Evolutionary conservation across 2,113 vertebrate species (phyloP).

Genomic region (Melanotaenia duboulayi): DNA sequence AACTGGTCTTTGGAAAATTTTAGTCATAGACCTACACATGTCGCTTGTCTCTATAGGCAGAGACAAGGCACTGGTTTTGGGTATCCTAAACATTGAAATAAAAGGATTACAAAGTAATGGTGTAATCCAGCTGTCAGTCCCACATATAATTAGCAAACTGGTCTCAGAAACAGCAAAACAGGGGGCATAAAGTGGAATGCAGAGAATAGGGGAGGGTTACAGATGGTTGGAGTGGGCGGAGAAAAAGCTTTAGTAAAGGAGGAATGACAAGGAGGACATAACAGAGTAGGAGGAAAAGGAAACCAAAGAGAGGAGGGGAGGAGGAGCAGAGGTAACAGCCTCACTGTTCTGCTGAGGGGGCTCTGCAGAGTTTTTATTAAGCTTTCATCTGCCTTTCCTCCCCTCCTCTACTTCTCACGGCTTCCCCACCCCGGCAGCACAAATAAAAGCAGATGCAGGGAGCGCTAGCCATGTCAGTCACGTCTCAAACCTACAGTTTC

Average conservation of each 20-base stretch:
- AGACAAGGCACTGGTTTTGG: slow-evolving; percentile 32
- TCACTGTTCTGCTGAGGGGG: slow-evolving; percentile 41
- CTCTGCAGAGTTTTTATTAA: slow-evolving; percentile 57
- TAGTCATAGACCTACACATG: slow-evolving; percentile 20
- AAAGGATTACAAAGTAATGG: slow-evolving; percentile 77
- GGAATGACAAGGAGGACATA: slow-evolving; percentile 30
- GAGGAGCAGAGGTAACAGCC: slow-evolving; percentile 37
- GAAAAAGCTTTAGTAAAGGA: slow-evolving; percentile 17
- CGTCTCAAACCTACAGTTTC: slow-evolving; percentile 55
- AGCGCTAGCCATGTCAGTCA: slow-evolving; percentile 64
- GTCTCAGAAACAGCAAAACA: slow-evolving; percentile 19
- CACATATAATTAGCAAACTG: slow-evolving; percentile 80
- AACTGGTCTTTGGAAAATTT: slow-evolving; percentile 25
- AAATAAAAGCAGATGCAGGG: slow-evolving; percentile 55
- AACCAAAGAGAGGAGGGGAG: slow-evolving; percentile 45
- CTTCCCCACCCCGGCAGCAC: slow-evolving; percentile 37
- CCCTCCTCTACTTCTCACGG: slow-evolving; percentile 35
- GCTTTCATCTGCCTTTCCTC: slow-evolving; percentile 69
- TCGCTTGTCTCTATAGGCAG: slow-evolving; percentile 20
- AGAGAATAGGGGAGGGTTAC: slow-evolving; percentile 5
- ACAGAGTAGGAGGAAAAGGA: slow-evolving; percentile 55
- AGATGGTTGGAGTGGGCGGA: slow-evolving; percentile 29
- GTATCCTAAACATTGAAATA: slow-evolving; percentile 76
- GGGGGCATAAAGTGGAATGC: neutral
- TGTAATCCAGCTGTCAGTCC: slow-evolving; percentile 74